Evolutionary conservation across 2,797 vertebrate genomes (phyloP), one percentile per base, ranked within the genome.

Genomic region (Alauda arvensis): DNA sequence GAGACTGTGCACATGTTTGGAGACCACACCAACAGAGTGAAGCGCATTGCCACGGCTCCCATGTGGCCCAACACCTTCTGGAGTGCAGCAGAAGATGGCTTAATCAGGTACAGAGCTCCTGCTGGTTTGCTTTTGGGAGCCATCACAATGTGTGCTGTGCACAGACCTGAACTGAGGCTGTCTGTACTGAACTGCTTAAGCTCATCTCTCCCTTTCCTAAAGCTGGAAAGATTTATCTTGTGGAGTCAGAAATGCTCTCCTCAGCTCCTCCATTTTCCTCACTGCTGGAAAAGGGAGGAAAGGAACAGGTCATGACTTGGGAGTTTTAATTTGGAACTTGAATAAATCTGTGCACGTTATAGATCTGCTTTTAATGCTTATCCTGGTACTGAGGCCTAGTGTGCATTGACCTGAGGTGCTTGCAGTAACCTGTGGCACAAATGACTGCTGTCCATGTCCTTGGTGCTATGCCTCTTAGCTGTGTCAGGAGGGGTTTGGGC

Each of bases 61-160:
- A 99, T 99, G 98, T 99, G 99, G 99, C 99, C 99, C 45, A 99
- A 99, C 97, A 99, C 98, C 10, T 99, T 99, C 97, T 99, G 99
- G 99, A 99, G 99, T 21, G 99, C 99, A 14, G 99, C 98, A 1
- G 99, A 99, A 91, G 99, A 99, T 0, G 99, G 99, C 40, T 97
- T 99, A 31, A 98, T 99, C 95, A 98, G 99, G 99, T 99, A 83
- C 85, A 88, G 46, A 33, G 15, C 40, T 89, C 33, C 57, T 17
- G 18, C 14, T 33, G 26, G 59, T 55, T 45, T 82, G 40, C 57
- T 19, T 61, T 77, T 42, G 55, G 57, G 46, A 69, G 12, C 60
- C 25, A 3, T 8, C 33, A 17, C 40, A 5, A 10, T 20, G 2
- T 8, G n/a, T 39, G 29, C 76, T 65, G 3, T 31, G 76, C 42